These are phyloP conservation scores for Macroramphosus scolopax DNA, from an alignment of 2,797 vertebrate genomes.

Conservation along the genomic window DNA sequence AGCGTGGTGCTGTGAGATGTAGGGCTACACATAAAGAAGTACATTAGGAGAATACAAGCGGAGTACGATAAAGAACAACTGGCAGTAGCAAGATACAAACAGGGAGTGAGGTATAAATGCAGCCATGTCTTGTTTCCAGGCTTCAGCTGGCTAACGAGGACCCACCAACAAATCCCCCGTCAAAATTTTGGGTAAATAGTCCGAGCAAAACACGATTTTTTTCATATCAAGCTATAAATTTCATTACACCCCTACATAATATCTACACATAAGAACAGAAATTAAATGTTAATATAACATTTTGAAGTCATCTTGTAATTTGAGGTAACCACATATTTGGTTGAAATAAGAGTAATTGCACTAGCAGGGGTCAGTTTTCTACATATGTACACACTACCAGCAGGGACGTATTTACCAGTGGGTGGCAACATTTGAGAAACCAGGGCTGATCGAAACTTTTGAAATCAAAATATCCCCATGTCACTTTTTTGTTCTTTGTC, in stretches of 20 bases:
- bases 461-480: no score
- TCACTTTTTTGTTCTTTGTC: conserved; percentile 8
- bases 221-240: conserved; percentile 40
- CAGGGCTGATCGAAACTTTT: conserved; percentile 35
- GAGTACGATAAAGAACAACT: conserved; percentile 32
- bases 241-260: conserved; percentile 58
- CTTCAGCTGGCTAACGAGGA: conserved; percentile 52
- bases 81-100: conserved; percentile 32
- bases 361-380: conserved; percentile 60
- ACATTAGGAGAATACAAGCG: conserved; percentile 38
- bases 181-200: conserved; percentile 26
- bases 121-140: conserved; percentile 38
- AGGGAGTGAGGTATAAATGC: conserved; percentile 52
- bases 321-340: conserved; percentile 58
- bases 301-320: conserved; percentile 58
- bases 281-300: conserved; percentile 81
- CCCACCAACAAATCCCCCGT: conserved; percentile 25
- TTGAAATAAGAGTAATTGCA: conserved; percentile 56
- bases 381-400: conserved; percentile 72
- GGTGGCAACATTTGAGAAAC: conserved; percentile 61
- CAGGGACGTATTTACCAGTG: conserved; percentile 67
- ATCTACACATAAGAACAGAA: conserved; percentile 56
- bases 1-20: conserved; percentile 17
- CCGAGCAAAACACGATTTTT: conserved; percentile 18
- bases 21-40: conserved; percentile 28